Evolutionary conservation across 2,888 invertebrate genomes (phyloP).

Genomic region (Isotomurus palustris): DNA sequence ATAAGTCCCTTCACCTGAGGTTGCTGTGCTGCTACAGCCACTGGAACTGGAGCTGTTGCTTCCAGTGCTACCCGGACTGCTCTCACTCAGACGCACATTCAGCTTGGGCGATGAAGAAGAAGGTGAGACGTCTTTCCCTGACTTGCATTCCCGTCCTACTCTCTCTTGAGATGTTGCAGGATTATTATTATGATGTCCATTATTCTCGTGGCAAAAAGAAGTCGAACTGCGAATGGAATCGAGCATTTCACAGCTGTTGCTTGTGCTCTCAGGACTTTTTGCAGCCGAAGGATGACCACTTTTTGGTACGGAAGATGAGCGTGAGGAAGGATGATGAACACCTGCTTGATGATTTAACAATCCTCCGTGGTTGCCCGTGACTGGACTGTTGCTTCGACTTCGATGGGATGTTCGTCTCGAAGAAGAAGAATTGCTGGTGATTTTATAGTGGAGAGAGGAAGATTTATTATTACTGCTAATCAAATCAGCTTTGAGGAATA

Average conservation of each 20-base stretch:
- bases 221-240: slow-evolving; percentile 18
- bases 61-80: not conserved
- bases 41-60: too few species aligned
- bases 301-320: slow-evolving; percentile 4
- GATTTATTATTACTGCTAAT: too few species aligned
- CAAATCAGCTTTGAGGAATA: too few species aligned
- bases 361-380: slow-evolving; percentile 12
- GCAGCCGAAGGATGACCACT: slow-evolving; percentile 5
- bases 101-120: not conserved
- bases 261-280: slow-evolving; percentile 28
- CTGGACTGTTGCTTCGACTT: slow-evolving; percentile 41
- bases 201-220: slow-evolving; percentile 5
- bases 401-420: slow-evolving; percentile 14
- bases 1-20: too few species aligned
- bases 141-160: not conserved
- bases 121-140: too few species aligned
- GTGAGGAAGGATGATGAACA: slow-evolving; percentile 6
- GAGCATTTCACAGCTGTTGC: slow-evolving; percentile 43
- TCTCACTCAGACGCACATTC: not conserved
- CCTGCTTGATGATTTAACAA: slow-evolving; percentile 1
- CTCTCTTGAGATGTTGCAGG: too few species aligned
- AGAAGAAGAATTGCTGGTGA: too few species aligned
- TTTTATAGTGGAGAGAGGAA: too few species aligned
- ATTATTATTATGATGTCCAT: not conserved
- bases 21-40: too few species aligned